Base-by-base conservation (phyloP, 1,140 invertebrate species). In the Drosophila biarmipes region DNA sequence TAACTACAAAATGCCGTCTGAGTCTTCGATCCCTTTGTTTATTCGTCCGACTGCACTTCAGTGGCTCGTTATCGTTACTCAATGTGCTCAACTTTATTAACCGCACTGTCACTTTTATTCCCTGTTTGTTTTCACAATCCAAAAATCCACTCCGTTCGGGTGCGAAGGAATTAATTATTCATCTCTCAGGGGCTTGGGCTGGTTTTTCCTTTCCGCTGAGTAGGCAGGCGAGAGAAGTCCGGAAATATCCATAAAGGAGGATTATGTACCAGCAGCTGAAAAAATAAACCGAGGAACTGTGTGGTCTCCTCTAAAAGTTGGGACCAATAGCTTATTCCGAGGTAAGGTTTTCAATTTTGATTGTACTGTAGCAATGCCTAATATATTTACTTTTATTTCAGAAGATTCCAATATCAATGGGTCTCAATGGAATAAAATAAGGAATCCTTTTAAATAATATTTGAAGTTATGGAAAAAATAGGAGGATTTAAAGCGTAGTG, bases 1-100 rank as follows among this genome's bases (percentile, higher is more conserved):
- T 38, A 40, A 40, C 24, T 61, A n/a, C 6, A 61, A 38, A 38
- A 29, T 38, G 6, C 19, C 31, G 17, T 8, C 11, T 19, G 11
- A 52, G 46, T 12, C 43, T 62, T 45, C 38, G 37, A 61, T 40
- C 19, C 42, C 40, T 72, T 71, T 58, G 31, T 52, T 72, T 73
- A 68, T 73, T 43, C 48, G 58, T 61, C 61, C 40, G 46, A 10
- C 38, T 73, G 55, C 67, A 59, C 38, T 59, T 31, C 45, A 42
- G 21, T 67, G 15, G n/a, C 37, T 72, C 21, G 64, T 48, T 71
- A 35, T 71, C 35, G 38, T 43, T 54, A 68, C 31, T 69, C 48
- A 68, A 69, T 69, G 31, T 37, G 15, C 29, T 57, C 31, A 19
- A 31, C 42, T 46, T 45, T 64, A 58, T 58, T 64, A 57, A 64